Evolutionary conservation across 1,140 invertebrate genomes (phyloP).

Genomic region (Thaumatotibia leucotreta): DNA sequence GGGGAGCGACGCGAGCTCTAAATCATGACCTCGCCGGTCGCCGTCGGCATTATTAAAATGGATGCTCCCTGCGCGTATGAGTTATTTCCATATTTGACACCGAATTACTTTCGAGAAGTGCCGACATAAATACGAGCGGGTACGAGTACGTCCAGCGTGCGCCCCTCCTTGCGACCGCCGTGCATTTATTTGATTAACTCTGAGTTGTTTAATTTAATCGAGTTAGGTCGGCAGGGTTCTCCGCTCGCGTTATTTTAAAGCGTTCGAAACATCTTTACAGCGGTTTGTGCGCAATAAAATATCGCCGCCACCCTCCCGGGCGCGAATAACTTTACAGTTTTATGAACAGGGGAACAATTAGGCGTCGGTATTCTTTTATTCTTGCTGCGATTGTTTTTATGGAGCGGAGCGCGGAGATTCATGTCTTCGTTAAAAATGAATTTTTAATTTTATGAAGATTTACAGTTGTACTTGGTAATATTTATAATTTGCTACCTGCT

Average conservation of each 20-base stretch:
- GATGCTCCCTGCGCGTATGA: conserved; percentile 70
- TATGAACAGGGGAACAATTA: conserved; percentile 75
- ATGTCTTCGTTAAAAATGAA: conserved; percentile 70
- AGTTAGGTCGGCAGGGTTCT: conserved; percentile 55
- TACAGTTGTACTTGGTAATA: conserved; percentile 5
- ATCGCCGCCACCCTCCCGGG: conserved; percentile 56
- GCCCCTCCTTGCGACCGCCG: conserved; percentile 42
- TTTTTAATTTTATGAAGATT: conserved; percentile 70
- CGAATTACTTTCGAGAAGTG: conserved; percentile 75
- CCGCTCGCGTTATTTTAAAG: conserved; percentile 69
- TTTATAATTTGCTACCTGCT: conserved; percentile 11
- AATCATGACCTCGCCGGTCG: conserved; percentile 65
- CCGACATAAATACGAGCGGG: conserved; percentile 68
- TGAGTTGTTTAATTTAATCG: conserved; percentile 76
- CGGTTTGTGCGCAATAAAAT: conserved; percentile 74
- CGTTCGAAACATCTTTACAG: conserved; percentile 72
- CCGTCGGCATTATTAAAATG: conserved; percentile 74
- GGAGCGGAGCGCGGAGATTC: conserved; percentile 49
- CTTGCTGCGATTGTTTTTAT: conserved; percentile 64
- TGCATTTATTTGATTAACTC: conserved; percentile 77
- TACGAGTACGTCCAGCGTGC: conserved; percentile 39
- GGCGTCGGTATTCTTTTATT: conserved; percentile 61
- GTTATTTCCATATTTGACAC: conserved; percentile 77
- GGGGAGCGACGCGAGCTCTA: conserved; percentile 40
- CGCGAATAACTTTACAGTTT: conserved; percentile 74